Conservation (phyloP, 92 coral and sea anemone species). For the Hydrozoanthus gracilis region DNA sequence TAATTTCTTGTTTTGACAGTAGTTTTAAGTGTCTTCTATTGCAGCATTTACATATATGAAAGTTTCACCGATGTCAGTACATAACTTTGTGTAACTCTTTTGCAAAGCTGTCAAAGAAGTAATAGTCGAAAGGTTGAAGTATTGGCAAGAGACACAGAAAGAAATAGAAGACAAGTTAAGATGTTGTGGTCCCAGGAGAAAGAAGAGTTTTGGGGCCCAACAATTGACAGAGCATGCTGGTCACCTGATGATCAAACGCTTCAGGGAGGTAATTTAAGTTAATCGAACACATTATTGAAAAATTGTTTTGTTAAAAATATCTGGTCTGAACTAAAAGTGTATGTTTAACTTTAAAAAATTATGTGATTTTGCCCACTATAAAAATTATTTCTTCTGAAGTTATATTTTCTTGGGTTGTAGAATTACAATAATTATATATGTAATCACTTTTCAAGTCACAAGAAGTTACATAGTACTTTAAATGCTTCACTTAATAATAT, state of each 20-base stretch:
- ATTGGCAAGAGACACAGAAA: not conserved
- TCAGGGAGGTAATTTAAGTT: slow-evolving; percentile 9
- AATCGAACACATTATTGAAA: not conserved
- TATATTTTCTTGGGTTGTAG: not conserved
- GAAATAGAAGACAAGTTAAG: not conserved
- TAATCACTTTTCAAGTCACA: not conserved
- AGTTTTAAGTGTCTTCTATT: not conserved
- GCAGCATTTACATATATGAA: not conserved
- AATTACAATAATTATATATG: not conserved
- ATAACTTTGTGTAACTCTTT: no score
- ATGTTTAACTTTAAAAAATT: not conserved
- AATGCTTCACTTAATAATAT: not conserved
- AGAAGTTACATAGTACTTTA: not conserved
- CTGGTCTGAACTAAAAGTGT: not conserved
- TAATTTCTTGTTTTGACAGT: not conserved
- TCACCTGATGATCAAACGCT: not conserved
- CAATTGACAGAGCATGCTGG: not conserved
- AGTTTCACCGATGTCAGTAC: not conserved
- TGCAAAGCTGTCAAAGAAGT: not conserved
- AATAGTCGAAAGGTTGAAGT: not conserved
- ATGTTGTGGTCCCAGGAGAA: not conserved
- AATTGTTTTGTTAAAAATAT: not conserved
- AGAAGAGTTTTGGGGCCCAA: slow-evolving; percentile 3
- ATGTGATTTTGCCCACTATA: not conserved
- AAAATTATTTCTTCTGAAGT: not conserved